Evolutionary conservation across 2,888 invertebrate genomes (phyloP).

Genomic region (Philaethria dido): DNA sequence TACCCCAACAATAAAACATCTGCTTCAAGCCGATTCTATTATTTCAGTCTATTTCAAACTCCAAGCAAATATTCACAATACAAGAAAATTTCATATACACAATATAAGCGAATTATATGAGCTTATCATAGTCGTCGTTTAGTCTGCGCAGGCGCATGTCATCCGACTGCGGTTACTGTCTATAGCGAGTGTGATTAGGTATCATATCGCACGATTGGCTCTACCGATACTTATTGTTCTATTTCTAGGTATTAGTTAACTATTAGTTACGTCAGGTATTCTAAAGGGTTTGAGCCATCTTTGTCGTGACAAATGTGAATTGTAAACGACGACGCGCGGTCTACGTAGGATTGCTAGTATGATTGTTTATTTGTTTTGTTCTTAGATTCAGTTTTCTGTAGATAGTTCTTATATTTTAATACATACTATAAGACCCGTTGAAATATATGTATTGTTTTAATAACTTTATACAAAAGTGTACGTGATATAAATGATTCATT

Average conservation of each 20-base stretch:
- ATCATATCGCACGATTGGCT: not conserved
- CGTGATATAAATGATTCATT: no score
- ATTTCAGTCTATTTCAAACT: no score
- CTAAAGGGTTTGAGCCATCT: not conserved
- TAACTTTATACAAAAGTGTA: no score
- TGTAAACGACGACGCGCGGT: not conserved
- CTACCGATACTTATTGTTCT: not conserved
- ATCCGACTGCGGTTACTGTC: not conserved
- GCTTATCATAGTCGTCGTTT: constrained; percentile 31
- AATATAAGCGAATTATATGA: not conserved
- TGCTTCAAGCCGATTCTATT: no score
- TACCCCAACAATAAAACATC: no score
- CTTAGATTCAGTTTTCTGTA: not conserved
- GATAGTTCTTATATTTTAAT: not conserved
- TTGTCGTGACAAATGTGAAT: not conserved
- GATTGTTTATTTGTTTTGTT: not conserved
- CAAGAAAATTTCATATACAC: no score
- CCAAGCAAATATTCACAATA: not conserved
- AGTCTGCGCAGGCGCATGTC: constrained; percentile 34
- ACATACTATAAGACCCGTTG: no score
- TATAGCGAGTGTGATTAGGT: not conserved
- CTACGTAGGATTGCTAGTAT: constrained; percentile 2
- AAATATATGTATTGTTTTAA: no score
- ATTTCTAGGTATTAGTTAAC: not conserved
- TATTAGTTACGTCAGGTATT: not conserved